A percentile compares a stretch with the other conserved stretches of the same genome.
phyloP scores from a whole-genome alignment of 2,113 vertebrate genomes.

The Podiceps cristatus region DNA sequence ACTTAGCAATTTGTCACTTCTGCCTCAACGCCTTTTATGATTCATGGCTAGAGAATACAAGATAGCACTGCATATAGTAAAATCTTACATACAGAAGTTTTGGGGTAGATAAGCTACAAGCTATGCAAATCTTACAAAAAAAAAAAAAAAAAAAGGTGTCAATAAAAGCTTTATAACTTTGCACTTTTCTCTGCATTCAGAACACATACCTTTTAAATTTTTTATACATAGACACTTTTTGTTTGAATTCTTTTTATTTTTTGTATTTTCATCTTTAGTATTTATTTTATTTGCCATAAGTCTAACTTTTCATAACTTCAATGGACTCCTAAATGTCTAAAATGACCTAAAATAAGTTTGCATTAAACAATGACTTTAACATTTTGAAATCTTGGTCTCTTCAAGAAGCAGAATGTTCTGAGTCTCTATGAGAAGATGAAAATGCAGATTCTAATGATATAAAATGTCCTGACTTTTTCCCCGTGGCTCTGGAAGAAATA shows the following conservation, averaged over 20 bases:
- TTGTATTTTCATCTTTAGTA: not conserved
- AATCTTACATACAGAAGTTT: not conserved
- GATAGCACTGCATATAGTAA: not conserved
- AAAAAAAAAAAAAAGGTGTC: not conserved
- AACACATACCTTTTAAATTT: not conserved
- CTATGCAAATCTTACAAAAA: not conserved
- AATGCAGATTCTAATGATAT: not conserved
- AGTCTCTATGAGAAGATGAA: not conserved
- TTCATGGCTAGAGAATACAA: not conserved
- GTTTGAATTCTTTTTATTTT: not conserved
- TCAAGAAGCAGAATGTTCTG: not conserved
- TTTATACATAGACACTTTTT: not conserved
- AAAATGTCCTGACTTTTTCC: not conserved
- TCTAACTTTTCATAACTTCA: not conserved
- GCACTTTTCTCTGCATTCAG: not conserved
- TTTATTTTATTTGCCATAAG: not conserved
- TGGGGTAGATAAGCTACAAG: not conserved
- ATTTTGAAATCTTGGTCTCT: not conserved
- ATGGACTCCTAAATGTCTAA: not conserved
- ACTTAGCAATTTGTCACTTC: conserved; percentile 20
- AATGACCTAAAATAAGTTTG: not conserved
- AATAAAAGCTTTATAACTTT: not conserved
- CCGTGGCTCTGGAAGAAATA: not conserved
- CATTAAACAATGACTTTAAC: not conserved
- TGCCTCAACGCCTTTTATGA: not conserved